Percentiles rank a stretch among this genome's conserved stretches.
phyloP scores from a whole-genome alignment of 1,140 invertebrate genomes.

The Anadara kagoshimensis region DNA sequence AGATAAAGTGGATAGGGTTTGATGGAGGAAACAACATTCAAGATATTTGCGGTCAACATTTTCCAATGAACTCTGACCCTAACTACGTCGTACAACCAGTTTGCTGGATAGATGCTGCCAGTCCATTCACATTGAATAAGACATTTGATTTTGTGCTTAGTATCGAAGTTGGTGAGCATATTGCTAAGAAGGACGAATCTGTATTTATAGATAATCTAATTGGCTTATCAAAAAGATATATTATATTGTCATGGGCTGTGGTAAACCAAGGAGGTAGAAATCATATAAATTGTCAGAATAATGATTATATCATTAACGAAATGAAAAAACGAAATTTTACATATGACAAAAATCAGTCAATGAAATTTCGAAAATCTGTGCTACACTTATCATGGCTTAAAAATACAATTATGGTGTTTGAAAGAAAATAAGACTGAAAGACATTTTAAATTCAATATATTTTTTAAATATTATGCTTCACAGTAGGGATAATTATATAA shows the following conservation, averaged over 20 bases:
- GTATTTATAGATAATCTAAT: conserved; percentile 50
- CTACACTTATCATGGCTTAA: conserved; percentile 29
- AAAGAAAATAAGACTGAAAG: conserved; percentile 2
- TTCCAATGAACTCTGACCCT: no score
- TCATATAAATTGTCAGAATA: conserved; percentile 43
- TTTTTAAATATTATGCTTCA: no score
- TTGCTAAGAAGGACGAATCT: conserved; percentile 37
- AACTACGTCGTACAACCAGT: no score
- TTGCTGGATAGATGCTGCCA: no score
- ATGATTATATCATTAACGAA: conserved; percentile 31
- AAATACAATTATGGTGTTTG: conserved; percentile 43
- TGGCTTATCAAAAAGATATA: conserved; percentile 40
- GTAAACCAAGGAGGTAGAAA: conserved; percentile 40
- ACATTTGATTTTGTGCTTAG: no score
- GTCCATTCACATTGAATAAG: no score
- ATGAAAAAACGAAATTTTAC: conserved; percentile 38
- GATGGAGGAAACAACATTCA: no score
- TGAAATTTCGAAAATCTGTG: conserved; percentile 25
- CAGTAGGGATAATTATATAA: no score
- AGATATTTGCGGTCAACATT: no score
- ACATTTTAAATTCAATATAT: no score
- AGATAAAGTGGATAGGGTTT: no score
- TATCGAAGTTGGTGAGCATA: conserved; percentile 44
- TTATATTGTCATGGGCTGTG: conserved; percentile 49
- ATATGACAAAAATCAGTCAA: conserved; percentile 23